Evolutionary conservation across 2,113 vertebrate species (phyloP).

Genomic region (Anguilla japonica): DNA sequence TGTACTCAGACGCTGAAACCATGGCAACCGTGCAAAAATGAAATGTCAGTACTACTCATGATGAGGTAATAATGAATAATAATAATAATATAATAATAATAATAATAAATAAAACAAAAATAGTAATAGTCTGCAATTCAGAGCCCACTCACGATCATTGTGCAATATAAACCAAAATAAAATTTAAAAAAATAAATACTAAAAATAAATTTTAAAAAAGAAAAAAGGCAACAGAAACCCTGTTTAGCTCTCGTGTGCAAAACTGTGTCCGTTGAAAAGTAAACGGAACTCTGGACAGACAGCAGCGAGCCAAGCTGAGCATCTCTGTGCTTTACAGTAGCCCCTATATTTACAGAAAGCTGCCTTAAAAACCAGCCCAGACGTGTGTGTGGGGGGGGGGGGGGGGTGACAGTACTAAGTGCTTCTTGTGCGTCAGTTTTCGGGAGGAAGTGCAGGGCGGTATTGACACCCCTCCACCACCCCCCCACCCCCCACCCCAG

Average conservation of each 20-base stretch:
- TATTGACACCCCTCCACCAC: background rate
- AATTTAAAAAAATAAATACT: background rate
- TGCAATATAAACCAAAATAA: conserved; percentile 15
- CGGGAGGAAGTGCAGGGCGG: background rate
- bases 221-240: background rate
- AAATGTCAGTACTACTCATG: background rate
- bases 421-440: background rate
- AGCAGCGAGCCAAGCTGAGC: background rate
- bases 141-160: conserved; percentile 42
- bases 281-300: background rate
- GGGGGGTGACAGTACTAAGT: background rate
- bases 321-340: background rate
- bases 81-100: too few species aligned
- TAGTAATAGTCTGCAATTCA: background rate
- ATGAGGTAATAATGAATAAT: background rate
- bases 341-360: background rate
- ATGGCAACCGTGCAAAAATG: background rate
- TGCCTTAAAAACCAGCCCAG: background rate
- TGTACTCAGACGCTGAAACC: background rate
- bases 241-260: background rate
- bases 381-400: too few species aligned
- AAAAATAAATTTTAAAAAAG: background rate
- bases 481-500: background rate
- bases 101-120: too few species aligned
- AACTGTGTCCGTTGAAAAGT: background rate